Evolutionary conservation across 1,140 invertebrate species (phyloP).

Genomic region (Drosophila pachea): DNA sequence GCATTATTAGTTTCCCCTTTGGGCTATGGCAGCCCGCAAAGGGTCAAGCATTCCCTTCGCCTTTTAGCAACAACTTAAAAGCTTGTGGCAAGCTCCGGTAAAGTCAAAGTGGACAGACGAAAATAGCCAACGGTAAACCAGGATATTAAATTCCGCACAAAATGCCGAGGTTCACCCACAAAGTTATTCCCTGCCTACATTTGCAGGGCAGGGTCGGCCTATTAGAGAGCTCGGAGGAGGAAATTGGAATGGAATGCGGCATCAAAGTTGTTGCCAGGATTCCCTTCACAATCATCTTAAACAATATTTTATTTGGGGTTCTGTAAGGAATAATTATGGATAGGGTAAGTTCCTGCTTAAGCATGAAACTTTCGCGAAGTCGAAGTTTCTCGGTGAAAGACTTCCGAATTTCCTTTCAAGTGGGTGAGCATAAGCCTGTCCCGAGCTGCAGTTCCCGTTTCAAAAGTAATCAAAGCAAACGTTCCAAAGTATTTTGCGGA

Average conservation of each 20-base stretch:
- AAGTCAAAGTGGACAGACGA: conserved; percentile 41
- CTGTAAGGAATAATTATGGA: no score
- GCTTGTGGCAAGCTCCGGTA: neutral
- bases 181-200: conserved; percentile 52
- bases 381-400: neutral
- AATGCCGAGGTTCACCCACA: no score
- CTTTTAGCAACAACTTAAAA: no score
- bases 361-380: no score
- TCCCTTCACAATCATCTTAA: no score
- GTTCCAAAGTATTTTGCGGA: conserved; percentile 27
- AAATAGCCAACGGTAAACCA: conserved; percentile 41
- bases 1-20: conserved; percentile 59
- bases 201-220: no score
- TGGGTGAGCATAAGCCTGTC: neutral
- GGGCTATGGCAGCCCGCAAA: conserved; percentile 38
- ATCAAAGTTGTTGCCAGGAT: no score
- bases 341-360: no score
- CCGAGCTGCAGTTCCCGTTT: neutral
- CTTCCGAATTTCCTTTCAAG: neutral
- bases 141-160: conserved; percentile 35
- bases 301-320: no score
- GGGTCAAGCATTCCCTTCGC: conserved; percentile 41
- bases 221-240: no score
- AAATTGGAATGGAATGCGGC: no score
- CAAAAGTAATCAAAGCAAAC: conserved; percentile 3